Conservation (phyloP, 2,797 vertebrate species). For the Aratinga solstitialis region DNA sequence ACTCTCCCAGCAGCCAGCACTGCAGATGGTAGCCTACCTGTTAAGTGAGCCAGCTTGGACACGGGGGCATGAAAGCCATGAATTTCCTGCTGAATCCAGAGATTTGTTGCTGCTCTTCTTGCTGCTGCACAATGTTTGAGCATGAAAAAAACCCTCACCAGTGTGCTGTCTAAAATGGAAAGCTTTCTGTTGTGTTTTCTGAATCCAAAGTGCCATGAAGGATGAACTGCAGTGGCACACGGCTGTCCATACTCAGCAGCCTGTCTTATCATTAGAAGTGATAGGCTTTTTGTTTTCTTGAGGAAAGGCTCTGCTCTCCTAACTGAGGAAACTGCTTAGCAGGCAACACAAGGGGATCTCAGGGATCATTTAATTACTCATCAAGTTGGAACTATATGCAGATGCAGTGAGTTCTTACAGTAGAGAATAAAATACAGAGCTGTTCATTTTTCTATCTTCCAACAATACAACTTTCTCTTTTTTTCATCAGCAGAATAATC, state of each 20-base stretch:
- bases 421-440: conserved; percentile 11
- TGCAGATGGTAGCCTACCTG: background rate
- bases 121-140: background rate
- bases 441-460: background rate
- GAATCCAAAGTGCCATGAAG: background rate
- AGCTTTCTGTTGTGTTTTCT: background rate
- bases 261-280: background rate
- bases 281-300: conserved; percentile 7
- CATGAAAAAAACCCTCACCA: background rate
- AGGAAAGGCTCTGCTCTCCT: background rate
- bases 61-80: fast-evolving
- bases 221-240: background rate
- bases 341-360: conserved; percentile 12
- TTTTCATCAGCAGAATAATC: background rate
- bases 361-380: conserved; percentile 56
- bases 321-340: conserved; percentile 10
- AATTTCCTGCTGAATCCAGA: background rate
- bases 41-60: background rate
- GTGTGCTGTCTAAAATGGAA: background rate
- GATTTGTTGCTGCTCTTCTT: background rate
- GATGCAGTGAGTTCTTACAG: conserved; percentile 25
- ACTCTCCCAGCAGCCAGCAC: background rate
- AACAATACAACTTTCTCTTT: background rate
- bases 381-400: conserved; percentile 51
- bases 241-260: background rate